phyloP scores from a whole-genome alignment of 2,888 invertebrate species.

The Drosophila phalerata region DNA sequence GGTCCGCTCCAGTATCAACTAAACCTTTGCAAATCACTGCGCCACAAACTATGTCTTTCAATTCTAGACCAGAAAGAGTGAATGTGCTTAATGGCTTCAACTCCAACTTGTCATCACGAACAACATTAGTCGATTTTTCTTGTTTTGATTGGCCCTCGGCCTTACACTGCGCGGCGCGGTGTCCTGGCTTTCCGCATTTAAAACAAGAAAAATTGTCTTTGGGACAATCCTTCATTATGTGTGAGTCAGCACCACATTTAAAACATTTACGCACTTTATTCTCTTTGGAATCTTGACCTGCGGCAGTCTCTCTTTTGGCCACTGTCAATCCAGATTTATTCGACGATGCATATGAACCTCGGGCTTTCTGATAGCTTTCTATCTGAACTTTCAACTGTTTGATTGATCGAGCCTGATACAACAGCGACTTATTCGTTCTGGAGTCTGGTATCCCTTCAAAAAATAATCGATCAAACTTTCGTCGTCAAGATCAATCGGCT shows the following conservation, averaged over 20 bases:
- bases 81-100: conserved; percentile 4
- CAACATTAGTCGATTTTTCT: background rate
- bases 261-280: conserved; percentile 9
- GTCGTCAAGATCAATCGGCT: conserved; percentile 9
- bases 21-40: conserved; percentile 1
- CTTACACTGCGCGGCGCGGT: background rate
- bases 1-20: conserved; percentile 12
- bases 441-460: conserved; percentile 7
- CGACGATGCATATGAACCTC: background rate
- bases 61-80: conserved; percentile 10
- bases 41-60: conserved; percentile 4
- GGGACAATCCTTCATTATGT: background rate
- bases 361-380: background rate
- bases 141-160: background rate
- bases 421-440: conserved; percentile 3
- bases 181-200: background rate
- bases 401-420: background rate
- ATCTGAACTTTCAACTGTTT: conserved; percentile 17
- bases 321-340: background rate
- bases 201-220: background rate
- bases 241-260: conserved; percentile 10
- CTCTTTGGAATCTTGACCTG: background rate
- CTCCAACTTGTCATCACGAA: background rate
- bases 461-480: conserved; percentile 14
- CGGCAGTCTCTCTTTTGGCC: background rate